Percentiles rank a stretch among this genome's conserved stretches.
Evolutionary conservation across 2,888 invertebrate species (phyloP).

Genomic region (Noctua fimbriata): DNA sequence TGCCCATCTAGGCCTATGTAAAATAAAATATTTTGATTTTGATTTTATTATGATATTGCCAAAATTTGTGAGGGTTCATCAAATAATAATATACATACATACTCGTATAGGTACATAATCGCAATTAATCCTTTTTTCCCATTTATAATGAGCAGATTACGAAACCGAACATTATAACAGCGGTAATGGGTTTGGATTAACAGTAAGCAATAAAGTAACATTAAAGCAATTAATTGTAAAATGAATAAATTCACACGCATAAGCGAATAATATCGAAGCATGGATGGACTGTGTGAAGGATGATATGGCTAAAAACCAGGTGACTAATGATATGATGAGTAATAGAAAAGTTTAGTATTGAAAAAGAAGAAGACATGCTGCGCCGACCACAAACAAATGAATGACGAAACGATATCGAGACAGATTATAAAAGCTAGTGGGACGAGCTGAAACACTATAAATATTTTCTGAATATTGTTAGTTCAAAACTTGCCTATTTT

Average conservation of each 20-base stretch:
- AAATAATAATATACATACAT: background rate
- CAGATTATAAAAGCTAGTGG: too few species aligned
- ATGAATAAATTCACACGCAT: background rate
- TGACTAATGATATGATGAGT: background rate
- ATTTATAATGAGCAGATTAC: constrained; percentile 15
- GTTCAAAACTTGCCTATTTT: background rate
- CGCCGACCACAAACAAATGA: background rate
- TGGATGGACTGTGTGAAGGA: background rate
- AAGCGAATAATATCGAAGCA: background rate
- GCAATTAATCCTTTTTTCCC: constrained; percentile 5
- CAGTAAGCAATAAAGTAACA: background rate
- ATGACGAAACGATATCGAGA: background rate
- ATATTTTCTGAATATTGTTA: background rate
- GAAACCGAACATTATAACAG: constrained; percentile 4
- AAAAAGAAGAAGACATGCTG: background rate
- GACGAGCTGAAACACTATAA: too few species aligned
- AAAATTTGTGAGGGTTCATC: background rate
- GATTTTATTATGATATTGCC: background rate
- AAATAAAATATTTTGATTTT: too few species aligned
- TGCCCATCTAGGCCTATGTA: too few species aligned
- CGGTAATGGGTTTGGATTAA: background rate
- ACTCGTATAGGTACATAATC: background rate
- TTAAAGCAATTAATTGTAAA: constrained; percentile 13
- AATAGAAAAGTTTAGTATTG: background rate
- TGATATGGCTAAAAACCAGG: background rate